Percentiles rank a stretch among this genome's conserved stretches.
These are phyloP conservation scores for Bubo bubo DNA, from an alignment of 2,113 vertebrate genomes.

Conservation along the genomic window DNA sequence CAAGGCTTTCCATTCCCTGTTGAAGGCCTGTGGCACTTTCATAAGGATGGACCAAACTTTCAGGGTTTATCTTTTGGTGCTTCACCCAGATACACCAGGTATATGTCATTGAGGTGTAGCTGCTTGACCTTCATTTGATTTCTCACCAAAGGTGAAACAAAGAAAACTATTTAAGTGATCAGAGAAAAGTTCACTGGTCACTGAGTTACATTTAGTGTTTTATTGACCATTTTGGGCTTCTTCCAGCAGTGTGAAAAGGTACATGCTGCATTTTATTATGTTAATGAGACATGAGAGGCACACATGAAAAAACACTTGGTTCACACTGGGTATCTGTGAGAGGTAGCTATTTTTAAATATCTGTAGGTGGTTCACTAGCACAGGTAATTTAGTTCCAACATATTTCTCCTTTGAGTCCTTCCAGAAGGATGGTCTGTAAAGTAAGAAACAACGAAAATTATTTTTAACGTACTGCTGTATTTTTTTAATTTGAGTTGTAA, in stretches of 20 bases:
- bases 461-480: constrained; percentile 52
- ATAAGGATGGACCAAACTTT: neutral
- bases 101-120: neutral
- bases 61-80: neutral
- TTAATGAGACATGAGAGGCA: constrained; percentile 46
- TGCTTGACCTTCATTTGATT: neutral
- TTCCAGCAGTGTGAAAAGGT: constrained; percentile 28
- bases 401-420: constrained; percentile 59
- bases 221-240: constrained; percentile 12
- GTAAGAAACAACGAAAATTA: constrained; percentile 36
- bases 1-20: neutral
- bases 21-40: neutral
- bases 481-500: constrained; percentile 5
- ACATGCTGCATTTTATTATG: constrained; percentile 36
- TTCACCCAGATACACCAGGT: neutral
- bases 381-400: constrained; percentile 66
- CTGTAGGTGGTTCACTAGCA: constrained; percentile 65
- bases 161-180: neutral
- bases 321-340: constrained; percentile 48
- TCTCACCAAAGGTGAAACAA: neutral
- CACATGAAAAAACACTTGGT: constrained; percentile 42
- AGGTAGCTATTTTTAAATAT: constrained; percentile 65
- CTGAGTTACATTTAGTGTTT: neutral
- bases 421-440: constrained; percentile 20
- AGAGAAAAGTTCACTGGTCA: neutral